Evolutionary conservation across 2,888 invertebrate genomes (phyloP).

Genomic region (Brachylomia viminalis): DNA sequence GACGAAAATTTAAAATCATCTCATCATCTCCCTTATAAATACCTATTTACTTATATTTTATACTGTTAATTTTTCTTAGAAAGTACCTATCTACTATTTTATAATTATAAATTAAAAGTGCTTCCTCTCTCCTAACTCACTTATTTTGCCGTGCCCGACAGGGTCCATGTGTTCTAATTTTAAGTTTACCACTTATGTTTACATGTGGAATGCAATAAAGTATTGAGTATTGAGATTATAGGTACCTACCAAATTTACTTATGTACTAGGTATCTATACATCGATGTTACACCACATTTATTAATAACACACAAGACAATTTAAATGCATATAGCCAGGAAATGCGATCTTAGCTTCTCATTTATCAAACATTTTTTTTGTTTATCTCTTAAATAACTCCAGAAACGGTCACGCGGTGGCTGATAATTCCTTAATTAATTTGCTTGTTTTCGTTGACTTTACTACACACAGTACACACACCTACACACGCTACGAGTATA

Average conservation of each 20-base stretch:
- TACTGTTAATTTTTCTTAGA: too few relatives aligned
- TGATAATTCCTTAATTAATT: constrained; percentile 41
- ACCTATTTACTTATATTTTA: too few relatives aligned
- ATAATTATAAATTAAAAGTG: too few relatives aligned
- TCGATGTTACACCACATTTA: constrained; percentile 29
- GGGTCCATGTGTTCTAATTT: too few relatives aligned
- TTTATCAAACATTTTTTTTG: constrained; percentile 4
- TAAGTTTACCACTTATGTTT: too few relatives aligned
- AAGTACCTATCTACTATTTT: too few relatives aligned
- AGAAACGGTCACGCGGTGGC: constrained; percentile 35
- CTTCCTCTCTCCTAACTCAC: too few relatives aligned
- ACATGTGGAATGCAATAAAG: too few relatives aligned
- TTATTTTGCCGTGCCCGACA: too few relatives aligned
- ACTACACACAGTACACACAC: constrained; percentile 38
- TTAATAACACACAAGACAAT: constrained; percentile 25
- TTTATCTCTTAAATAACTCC: constrained; percentile 37
- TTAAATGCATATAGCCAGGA: constrained; percentile 3
- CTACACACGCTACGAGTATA: constrained; percentile 23
- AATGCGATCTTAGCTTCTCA: constrained; percentile 27
- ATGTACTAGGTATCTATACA: not conserved
- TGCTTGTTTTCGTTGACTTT: constrained; percentile 41
- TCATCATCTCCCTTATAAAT: too few relatives aligned
- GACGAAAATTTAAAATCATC: too few relatives aligned
- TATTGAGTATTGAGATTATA: too few relatives aligned
- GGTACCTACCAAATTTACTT: not conserved